Base-by-base conservation (phyloP, 2,113 vertebrate species). In the Pipa parva region DNA sequence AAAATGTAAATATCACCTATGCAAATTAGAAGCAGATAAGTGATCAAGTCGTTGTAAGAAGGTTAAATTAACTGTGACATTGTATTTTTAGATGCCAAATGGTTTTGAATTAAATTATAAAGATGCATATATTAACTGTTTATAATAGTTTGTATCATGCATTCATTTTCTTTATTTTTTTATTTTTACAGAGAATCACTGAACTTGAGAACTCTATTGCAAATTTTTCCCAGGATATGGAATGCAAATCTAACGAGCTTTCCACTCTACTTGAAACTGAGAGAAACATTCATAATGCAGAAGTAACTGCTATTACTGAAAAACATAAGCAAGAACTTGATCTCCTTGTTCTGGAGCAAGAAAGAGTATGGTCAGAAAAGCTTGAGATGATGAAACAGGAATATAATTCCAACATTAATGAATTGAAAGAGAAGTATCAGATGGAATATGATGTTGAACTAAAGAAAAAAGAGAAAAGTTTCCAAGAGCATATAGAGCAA, bases 121-220 rank as follows among this genome's bases (percentile, higher is more conserved):
- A 25, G 6, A 25, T 45, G 13, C 61, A 3, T 72, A 56, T 63
- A 68, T n/a, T n/a, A n/a, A n/a, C n/a, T n/a, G n/a, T n/a, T n/a
- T n/a, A n/a, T n/a, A n/a, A n/a, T n/a, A n/a, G n/a, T n/a, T n/a
- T n/a, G n/a, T 1, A 63, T 73, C 1, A 17, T 73, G 25, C 11
- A 24, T 54, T 26, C 2, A 3, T 51, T 59, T 66, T 8, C 7
- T 36, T 89, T 71, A 71, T 4, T 72, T 21, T 75, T 77, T 11
- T 28, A 73, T 42, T 67, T 65, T 87, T 78, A 72, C 88, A 98
- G 97, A 94, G 86, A 81, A 89, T 96, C 80, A 86, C 97, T 77
- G 95, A 98, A 77, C 78, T 98, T 65, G 91, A 98, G 80, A 97
- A 92, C 78, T 90, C 84, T 50, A 75, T 90, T 78, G 80, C 81